Evolutionary conservation across 2,797 vertebrate species (phyloP).

Genomic region (Moxostoma hubbsi): DNA sequence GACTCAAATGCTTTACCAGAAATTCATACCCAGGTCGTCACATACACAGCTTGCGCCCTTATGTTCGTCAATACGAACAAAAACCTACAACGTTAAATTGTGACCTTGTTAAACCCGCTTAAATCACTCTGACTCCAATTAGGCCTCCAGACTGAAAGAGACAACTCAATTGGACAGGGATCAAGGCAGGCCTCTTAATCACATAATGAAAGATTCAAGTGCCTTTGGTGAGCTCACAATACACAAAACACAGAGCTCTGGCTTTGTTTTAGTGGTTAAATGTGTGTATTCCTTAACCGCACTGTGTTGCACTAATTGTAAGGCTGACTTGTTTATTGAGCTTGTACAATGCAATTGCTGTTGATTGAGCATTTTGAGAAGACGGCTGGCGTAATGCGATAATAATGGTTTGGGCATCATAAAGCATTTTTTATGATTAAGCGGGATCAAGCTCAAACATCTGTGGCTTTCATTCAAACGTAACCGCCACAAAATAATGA

Average conservation of each 20-base stretch:
- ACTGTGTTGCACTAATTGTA: constrained; percentile 58
- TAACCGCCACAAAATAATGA: constrained; percentile 42
- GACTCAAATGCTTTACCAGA: constrained; percentile 49
- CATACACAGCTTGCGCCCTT: constrained; percentile 37
- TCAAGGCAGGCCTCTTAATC: constrained; percentile 61
- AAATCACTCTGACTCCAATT: constrained; percentile 56
- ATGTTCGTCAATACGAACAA: constrained; percentile 19
- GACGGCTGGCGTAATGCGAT: constrained; percentile 50
- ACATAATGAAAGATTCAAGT: constrained; percentile 61
- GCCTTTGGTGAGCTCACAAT: constrained; percentile 55
- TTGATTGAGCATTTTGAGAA: constrained; percentile 44
- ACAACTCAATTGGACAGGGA: constrained; percentile 58
- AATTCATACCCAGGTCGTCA: constrained; percentile 33
- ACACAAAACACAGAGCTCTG: constrained; percentile 53
- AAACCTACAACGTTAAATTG: constrained; percentile 41
- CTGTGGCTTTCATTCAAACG: constrained; percentile 48
- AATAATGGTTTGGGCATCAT: constrained; percentile 51
- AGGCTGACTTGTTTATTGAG: constrained; percentile 60
- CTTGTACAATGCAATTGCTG: constrained; percentile 49
- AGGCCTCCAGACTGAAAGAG: constrained; percentile 55
- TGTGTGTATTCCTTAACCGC: constrained; percentile 56
- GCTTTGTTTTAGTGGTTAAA: constrained; percentile 59
- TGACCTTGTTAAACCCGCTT: constrained; percentile 53
- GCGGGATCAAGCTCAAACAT: constrained; percentile 38
- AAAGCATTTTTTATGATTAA: constrained; percentile 54